phyloP scores from a whole-genome alignment of 2,888 invertebrate genomes.

The Tortrix viridana region DNA sequence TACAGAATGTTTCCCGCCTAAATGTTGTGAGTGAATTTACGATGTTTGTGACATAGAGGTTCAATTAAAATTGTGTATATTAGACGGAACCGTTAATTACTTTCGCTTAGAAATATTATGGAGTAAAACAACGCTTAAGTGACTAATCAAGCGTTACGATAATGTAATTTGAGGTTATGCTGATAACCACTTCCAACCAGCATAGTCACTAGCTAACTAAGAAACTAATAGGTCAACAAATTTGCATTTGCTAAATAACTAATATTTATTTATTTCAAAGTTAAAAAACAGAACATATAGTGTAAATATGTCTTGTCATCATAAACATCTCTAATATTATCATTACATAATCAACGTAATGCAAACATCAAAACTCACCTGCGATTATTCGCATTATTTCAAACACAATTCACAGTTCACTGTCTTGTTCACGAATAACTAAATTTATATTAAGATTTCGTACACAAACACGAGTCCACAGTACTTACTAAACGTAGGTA shows the following conservation, averaged over 20 bases:
- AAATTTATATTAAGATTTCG: conserved; percentile 50
- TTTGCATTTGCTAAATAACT: no score
- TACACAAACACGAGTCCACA: conserved; percentile 66
- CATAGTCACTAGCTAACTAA: background rate
- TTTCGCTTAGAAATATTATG: conserved; percentile 4
- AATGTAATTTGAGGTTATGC: conserved; percentile 36
- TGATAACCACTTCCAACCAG: conserved; percentile 18
- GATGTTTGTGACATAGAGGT: conserved; percentile 18
- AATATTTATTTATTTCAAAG: conserved; percentile 7
- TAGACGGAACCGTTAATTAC: background rate
- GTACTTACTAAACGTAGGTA: conserved; percentile 50
- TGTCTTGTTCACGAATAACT: conserved; percentile 42
- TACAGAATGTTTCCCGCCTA: conserved; percentile 60
- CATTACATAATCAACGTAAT: conserved; percentile 67
- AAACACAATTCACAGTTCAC: conserved; percentile 45
- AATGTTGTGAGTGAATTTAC: conserved; percentile 42
- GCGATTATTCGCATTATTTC: conserved; percentile 47
- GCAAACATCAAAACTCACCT: conserved; percentile 60
- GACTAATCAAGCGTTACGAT: conserved; percentile 34
- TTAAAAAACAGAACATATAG: background rate
- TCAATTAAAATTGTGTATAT: background rate
- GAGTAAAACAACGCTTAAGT: conserved; percentile 4
- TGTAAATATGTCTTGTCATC: conserved; percentile 54
- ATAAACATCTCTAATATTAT: conserved; percentile 46
- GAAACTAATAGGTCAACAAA: background rate